These are phyloP conservation scores for Eilema depressum DNA, from an alignment of 2,888 invertebrate genomes.

Conservation along the genomic window DNA sequence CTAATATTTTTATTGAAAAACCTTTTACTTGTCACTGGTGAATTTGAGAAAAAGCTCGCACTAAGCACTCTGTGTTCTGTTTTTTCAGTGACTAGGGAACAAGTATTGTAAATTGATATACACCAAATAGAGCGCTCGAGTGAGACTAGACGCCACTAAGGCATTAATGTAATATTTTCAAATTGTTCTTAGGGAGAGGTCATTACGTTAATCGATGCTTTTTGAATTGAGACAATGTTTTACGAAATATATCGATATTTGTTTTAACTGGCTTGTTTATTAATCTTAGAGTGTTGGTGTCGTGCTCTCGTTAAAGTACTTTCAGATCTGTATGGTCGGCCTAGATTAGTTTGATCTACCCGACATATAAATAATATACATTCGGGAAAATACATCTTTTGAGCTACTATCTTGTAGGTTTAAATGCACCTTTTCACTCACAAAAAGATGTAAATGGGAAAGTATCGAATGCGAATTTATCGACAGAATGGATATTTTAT, in stretches of 20 bases:
- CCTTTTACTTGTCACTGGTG: no score
- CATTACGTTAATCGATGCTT: not conserved
- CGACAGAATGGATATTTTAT: slow-evolving; percentile 12
- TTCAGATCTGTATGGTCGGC: not conserved
- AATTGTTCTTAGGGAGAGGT: slow-evolving; percentile 28
- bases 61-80: slow-evolving; percentile 34
- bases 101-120: slow-evolving; percentile 65
- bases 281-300: slow-evolving; percentile 26
- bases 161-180: slow-evolving; percentile 55
- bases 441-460: not conserved
- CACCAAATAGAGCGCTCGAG: slow-evolving; percentile 70
- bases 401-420: not conserved
- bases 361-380: no score
- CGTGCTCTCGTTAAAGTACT: not conserved
- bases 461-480: not conserved
- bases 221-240: not conserved
- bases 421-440: not conserved
- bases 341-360: not conserved
- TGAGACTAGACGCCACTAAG: slow-evolving; percentile 70
- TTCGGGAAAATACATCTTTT: not conserved
- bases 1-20: no score
- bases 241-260: slow-evolving; percentile 27
- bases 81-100: slow-evolving; percentile 62
- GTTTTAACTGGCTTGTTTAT: slow-evolving; percentile 23
- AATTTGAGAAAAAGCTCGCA: no score